Base-by-base conservation (phyloP, 2,113 vertebrate genomes). In the Corvus moneduloides region DNA sequence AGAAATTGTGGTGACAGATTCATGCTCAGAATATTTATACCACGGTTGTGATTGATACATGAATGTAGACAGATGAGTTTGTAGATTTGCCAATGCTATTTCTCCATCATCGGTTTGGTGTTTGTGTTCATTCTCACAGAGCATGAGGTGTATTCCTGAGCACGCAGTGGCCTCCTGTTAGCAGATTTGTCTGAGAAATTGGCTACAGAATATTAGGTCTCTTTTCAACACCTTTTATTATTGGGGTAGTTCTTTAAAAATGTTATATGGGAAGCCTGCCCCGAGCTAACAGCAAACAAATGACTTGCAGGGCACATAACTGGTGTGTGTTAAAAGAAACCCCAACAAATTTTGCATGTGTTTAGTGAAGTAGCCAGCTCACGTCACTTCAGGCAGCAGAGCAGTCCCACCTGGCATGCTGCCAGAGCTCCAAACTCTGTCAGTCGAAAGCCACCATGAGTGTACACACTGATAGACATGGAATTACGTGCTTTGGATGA, bases 261-360 rank as follows among this genome's bases (percentile, higher is more conserved):
- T 10, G 3, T 41, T 32, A 5, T 4, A 12, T 2, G 3, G 49
- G 22, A 87, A 84, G 16, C 27, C 48, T 33, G 22, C 17, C 54
- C 74, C 10, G 54, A 43, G 24, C 63, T 58, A 49, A 20, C 30
- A 55, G 76, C 28, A 41, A 61, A 16, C 9, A n/a, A 78, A 32
- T 44, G 3, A 16, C 28, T 49, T 24, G 14, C 12, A 30, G 28
- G 55, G 13, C 35, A 15, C 1, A 0, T 20, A 74, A 62, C 18
- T 12, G 5, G 4, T 15, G 39, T 23, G 15, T 54, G 33, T 28
- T 21, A 1, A 35, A 41, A 41, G 7, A 46, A 35, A 11, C 4
- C 2, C 6, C 13, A 32, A 16, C 0, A 0, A 26, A 5, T 30
- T 63, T 37, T 61, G 61, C 9, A 10, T 5, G 18, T 37, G 37